Evolutionary conservation across 2,888 invertebrate species (phyloP).

Genomic region (Coremacera marginata): DNA sequence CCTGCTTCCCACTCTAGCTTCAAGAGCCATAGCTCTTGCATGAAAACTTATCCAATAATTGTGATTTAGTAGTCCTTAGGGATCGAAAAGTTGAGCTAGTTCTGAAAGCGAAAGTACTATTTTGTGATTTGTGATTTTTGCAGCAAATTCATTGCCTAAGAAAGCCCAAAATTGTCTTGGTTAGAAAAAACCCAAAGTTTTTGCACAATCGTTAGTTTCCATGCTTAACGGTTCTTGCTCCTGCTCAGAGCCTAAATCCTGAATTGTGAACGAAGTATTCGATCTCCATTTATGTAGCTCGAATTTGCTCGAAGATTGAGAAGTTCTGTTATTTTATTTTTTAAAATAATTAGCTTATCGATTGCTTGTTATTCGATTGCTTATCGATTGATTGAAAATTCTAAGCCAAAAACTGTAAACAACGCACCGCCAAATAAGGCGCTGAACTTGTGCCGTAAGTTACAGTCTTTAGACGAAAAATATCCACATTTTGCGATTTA

Average conservation of each 20-base stretch:
- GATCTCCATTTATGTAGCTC: conserved; percentile 6
- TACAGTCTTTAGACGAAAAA: too few relatives aligned
- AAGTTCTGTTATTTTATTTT: not conserved
- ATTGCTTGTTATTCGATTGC: not conserved
- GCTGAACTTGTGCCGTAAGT: not conserved
- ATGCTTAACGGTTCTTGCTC: not conserved
- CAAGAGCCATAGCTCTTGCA: conserved; percentile 34
- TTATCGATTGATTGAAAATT: not conserved
- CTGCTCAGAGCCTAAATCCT: not conserved
- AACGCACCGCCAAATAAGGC: conserved; percentile 3
- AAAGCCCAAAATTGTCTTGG: not conserved
- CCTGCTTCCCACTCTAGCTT: too few relatives aligned
- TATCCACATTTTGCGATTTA: too few relatives aligned
- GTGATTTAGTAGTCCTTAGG: conserved; percentile 35
- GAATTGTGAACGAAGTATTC: not conserved
- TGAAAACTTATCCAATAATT: too few relatives aligned
- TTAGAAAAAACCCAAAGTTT: not conserved
- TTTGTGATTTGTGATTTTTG: conserved; percentile 20
- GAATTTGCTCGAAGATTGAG: not conserved
- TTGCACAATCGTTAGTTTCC: not conserved
- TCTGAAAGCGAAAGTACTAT: conserved; percentile 32
- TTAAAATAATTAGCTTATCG: not conserved
- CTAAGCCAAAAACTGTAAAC: not conserved
- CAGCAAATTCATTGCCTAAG: not conserved
- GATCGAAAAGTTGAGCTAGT: conserved; percentile 33